Evolutionary conservation across 2,888 invertebrate species (phyloP).

Genomic region (Dioctria rufipes): DNA sequence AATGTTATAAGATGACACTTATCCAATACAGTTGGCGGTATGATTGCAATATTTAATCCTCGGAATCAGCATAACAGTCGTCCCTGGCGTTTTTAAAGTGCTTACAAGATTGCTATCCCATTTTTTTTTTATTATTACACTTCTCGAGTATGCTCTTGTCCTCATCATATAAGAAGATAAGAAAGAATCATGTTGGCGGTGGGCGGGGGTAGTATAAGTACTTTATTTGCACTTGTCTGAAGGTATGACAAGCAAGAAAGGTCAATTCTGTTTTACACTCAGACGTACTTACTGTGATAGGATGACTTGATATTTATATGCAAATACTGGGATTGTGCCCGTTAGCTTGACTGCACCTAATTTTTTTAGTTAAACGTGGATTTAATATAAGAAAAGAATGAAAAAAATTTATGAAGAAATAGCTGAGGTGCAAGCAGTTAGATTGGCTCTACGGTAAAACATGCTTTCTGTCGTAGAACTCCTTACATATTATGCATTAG

Average conservation of each 20-base stretch:
- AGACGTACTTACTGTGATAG: too few relatives aligned
- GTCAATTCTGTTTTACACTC: slow-evolving; percentile 1
- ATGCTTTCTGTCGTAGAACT: too few relatives aligned
- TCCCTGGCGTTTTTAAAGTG: background rate
- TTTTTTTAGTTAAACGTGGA: too few relatives aligned
- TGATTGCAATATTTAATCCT: slow-evolving; percentile 34
- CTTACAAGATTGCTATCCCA: slow-evolving; percentile 4
- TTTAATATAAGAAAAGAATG: too few relatives aligned
- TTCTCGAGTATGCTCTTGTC: slow-evolving; percentile 7
- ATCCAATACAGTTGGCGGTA: slow-evolving; percentile 7
- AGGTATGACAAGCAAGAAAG: background rate
- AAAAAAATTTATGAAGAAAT: too few relatives aligned
- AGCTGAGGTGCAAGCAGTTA: too few relatives aligned
- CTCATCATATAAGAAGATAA: background rate
- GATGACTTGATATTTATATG: too few relatives aligned
- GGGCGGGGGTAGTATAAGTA: background rate
- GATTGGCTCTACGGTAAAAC: too few relatives aligned
- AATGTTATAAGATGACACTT: slow-evolving; percentile 25
- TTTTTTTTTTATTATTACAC: slow-evolving; percentile 10
- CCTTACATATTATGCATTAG: too few relatives aligned
- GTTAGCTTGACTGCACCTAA: too few relatives aligned
- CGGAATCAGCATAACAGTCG: slow-evolving; percentile 21
- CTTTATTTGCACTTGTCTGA: slow-evolving; percentile 23
- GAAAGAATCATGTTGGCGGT: background rate
- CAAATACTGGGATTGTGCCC: too few relatives aligned